A percentile compares a stretch with the other conserved stretches of the same genome.
phyloP scores from a whole-genome alignment of 2,113 vertebrate genomes.

The Oreochromis aureus region DNA sequence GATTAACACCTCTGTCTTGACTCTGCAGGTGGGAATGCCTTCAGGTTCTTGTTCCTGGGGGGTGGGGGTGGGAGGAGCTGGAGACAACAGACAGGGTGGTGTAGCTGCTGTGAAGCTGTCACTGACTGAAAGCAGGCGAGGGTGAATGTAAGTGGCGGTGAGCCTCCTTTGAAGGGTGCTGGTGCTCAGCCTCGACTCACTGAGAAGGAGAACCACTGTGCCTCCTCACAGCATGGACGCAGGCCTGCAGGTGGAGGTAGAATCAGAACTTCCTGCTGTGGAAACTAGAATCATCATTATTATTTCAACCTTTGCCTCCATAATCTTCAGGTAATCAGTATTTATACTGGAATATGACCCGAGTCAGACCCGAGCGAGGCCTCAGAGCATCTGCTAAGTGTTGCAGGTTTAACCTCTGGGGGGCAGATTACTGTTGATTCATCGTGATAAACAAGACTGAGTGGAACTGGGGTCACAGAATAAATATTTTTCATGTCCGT shows the following conservation, averaged over 20 bases:
- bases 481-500: not conserved
- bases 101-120: not conserved
- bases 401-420: not conserved
- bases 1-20: not conserved
- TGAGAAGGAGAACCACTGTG: not conserved
- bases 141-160: not conserved
- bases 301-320: not conserved
- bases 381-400: not conserved
- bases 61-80: not conserved
- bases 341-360: not conserved
- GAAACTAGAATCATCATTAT: not conserved
- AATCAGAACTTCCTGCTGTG: not conserved
- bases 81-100: not conserved
- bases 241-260: not conserved
- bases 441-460: not conserved
- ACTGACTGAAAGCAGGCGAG: not conserved
- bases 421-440: not conserved
- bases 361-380: not conserved
- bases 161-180: not conserved
- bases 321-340: not conserved
- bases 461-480: not conserved
- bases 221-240: not conserved
- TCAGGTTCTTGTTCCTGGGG: not conserved
- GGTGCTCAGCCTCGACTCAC: not conserved
- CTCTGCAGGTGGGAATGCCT: not conserved